Conservation (phyloP, 1,140 invertebrate species). For the Papilio glaucus region DNA sequence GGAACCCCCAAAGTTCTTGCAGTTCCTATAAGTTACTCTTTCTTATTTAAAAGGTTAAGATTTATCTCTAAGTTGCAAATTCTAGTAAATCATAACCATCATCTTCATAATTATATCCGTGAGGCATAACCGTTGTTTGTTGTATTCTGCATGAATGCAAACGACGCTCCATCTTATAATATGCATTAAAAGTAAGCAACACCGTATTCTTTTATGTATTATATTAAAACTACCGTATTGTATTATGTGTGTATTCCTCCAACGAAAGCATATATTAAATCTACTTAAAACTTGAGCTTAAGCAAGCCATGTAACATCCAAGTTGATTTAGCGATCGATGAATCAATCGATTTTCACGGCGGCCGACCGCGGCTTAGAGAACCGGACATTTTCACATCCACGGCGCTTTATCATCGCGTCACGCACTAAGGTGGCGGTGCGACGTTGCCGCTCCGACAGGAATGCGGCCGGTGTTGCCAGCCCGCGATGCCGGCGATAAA, state of each 20-base stretch:
- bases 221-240: too few species aligned
- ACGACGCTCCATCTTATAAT: too few species aligned
- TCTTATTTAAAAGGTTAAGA: too few species aligned
- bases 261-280: background rate
- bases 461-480: slow-evolving; percentile 78
- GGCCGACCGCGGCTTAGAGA: slow-evolving; percentile 32
- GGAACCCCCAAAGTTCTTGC: too few species aligned
- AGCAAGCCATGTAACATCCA: background rate
- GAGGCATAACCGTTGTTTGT: too few species aligned
- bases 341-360: slow-evolving; percentile 32
- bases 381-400: slow-evolving; percentile 60
- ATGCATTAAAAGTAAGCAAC: too few species aligned
- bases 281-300: slow-evolving; percentile 1
- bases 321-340: slow-evolving; percentile 8
- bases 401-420: slow-evolving; percentile 66
- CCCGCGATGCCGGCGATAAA: slow-evolving; percentile 66
- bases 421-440: slow-evolving; percentile 68
- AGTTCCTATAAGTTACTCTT: too few species aligned
- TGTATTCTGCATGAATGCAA: too few species aligned
- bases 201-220: too few species aligned
- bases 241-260: background rate
- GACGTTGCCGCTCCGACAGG: slow-evolving; percentile 73
- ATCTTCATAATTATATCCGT: too few species aligned
- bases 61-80: too few species aligned
- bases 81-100: too few species aligned